Evolutionary conservation across 2,888 invertebrate species (phyloP).

Genomic region (Erebia ligea): DNA sequence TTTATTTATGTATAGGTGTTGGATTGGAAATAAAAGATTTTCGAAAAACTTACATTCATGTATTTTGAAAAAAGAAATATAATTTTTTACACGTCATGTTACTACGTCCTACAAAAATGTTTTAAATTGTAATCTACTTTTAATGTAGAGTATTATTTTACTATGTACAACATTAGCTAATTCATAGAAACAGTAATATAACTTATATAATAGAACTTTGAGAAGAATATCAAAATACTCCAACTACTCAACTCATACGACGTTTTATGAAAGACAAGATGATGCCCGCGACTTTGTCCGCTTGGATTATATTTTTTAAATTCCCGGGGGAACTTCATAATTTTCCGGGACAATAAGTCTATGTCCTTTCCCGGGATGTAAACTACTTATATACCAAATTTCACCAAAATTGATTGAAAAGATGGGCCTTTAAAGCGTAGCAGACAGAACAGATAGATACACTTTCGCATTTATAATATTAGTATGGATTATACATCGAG

Average conservation of each 20-base stretch:
- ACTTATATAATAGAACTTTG: background rate
- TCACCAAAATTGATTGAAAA: no score
- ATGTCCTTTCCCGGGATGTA: no score
- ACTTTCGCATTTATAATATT: no score
- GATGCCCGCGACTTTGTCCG: no score
- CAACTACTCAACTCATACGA: background rate
- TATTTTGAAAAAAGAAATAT: constrained; percentile 8
- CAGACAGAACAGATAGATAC: no score
- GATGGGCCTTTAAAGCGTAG: no score
- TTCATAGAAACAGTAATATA: background rate
- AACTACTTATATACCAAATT: no score
- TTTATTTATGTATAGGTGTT: background rate
- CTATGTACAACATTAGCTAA: constrained; percentile 7
- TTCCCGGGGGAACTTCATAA: no score
- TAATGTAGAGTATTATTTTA: background rate
- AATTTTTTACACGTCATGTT: constrained; percentile 1
- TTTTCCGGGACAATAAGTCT: no score
- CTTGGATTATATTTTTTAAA: no score
- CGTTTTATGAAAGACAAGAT: no score
- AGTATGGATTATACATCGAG: no score
- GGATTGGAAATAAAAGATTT: background rate
- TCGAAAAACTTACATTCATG: background rate
- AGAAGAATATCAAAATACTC: background rate
- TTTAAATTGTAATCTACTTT: background rate
- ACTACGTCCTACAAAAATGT: background rate